These are phyloP conservation scores for Lasioglossum albipes DNA, from an alignment of 1,140 invertebrate genomes.

Conservation along the genomic window DNA sequence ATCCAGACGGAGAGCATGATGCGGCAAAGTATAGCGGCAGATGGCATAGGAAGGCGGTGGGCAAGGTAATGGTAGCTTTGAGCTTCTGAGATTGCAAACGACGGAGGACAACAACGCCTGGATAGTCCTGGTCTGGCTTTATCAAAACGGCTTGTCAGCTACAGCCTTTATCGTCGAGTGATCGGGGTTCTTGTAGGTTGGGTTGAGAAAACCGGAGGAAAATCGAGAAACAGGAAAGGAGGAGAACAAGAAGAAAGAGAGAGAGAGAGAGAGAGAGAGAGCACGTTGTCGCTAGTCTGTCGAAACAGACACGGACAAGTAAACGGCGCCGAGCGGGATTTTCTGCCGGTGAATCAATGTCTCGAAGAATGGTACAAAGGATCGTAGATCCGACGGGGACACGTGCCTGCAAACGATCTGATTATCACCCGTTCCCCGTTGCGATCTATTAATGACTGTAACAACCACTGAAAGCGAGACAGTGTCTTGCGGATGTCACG, in stretches of 20 bases:
- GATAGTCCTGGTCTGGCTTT: slow-evolving; percentile 57
- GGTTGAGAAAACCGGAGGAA: background rate
- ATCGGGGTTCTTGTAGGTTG: slow-evolving; percentile 43
- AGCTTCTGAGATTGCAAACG: slow-evolving; percentile 56
- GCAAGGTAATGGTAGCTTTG: slow-evolving; percentile 31
- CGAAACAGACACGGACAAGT: background rate
- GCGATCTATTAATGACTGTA: too few species aligned
- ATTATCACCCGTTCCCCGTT: too few species aligned
- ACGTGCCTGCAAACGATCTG: background rate
- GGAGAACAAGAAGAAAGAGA: too few species aligned
- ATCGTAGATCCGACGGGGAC: background rate
- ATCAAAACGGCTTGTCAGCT: slow-evolving; percentile 75
- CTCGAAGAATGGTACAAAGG: slow-evolving; percentile 6
- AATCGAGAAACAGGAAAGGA: slow-evolving; percentile 21
- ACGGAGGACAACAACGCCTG: slow-evolving; percentile 39
- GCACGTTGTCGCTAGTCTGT: background rate
- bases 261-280: too few species aligned
- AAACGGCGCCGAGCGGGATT: slow-evolving; percentile 1
- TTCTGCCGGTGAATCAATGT: slow-evolving; percentile 26
- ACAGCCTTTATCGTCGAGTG: slow-evolving; percentile 73
- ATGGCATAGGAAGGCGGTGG: background rate
- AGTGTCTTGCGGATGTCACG: too few species aligned
- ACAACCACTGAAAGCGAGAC: too few species aligned
- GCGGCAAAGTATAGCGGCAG: background rate
- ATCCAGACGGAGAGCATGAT: background rate